A percentile compares a stretch with the other conserved stretches of the same genome.
Conservation (phyloP, 2,113 vertebrate species). For the Daubentonia madagascariensis region DNA sequence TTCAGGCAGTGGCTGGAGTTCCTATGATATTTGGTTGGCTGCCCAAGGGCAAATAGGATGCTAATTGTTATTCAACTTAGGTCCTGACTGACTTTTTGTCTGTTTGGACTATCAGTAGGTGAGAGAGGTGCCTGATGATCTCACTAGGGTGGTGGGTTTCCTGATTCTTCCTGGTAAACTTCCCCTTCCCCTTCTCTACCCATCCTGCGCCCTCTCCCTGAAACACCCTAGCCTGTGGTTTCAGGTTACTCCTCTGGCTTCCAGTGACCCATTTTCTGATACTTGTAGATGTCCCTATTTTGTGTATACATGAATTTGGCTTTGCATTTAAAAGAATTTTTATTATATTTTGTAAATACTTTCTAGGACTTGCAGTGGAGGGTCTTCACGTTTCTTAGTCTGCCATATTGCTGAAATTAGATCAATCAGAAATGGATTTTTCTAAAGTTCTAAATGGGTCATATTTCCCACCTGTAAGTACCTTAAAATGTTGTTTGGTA, state of each 20-base stretch:
- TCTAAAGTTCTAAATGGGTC: neutral
- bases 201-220: neutral
- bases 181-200: neutral
- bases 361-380: neutral
- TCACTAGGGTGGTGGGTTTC: neutral
- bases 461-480: neutral
- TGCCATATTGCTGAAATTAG: neutral
- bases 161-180: neutral
- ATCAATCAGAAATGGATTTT: neutral
- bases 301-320: neutral
- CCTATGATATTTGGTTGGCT: neutral
- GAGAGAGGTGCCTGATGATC: neutral
- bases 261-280: neutral
- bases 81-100: neutral
- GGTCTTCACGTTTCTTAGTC: neutral
- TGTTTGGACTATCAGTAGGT: neutral
- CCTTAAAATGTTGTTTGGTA: neutral
- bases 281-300: neutral
- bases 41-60: neutral
- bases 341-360: neutral
- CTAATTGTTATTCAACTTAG: neutral
- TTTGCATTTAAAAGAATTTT: neutral
- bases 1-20: neutral
- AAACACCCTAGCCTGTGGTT: neutral
- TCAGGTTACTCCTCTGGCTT: neutral